Evolutionary conservation across 2,113 vertebrate species (phyloP), one percentile per base, ranked within the genome.

Genomic region (Tupaia tana): DNA sequence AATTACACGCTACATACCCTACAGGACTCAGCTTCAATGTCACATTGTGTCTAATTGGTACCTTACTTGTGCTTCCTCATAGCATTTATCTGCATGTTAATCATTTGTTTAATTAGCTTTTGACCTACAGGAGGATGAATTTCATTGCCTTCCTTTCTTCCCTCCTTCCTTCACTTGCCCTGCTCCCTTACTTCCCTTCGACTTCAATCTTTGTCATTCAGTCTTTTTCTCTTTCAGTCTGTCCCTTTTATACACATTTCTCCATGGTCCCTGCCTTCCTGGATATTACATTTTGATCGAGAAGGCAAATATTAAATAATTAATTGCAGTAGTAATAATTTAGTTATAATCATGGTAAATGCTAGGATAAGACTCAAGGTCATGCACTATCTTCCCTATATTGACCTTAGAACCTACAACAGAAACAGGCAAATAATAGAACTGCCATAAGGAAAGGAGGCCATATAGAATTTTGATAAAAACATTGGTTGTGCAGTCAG

Each of bases 221-320:
- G 13, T 43, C 84, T 88, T 59, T 74, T 27, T 64, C 59, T 7
- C 52, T 89, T 93, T 82, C 16, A 11, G 9, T 69, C 52, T 82
- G 6, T 67, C n/a, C 43, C 86, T 70, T 70, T 78, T 9, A 77
- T 67, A 75, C 74, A n/a, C 64, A 86, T 59, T 90, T 89, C 52
- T 22, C 27, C 19, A 58, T 52, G 16, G 2, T 79, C 31, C 8
- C 18, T 59, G 16, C 1, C 18, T 8, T 93, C 22, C 3, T 86
- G 31, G 3, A 75, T n/a, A 89, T 64, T 67, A 82, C 9, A 86
- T 88, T 96, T 93, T 93, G 75, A 95, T 9, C 86, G 22, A 27
- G 19, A 89, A 91, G 5, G 24, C 5, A 69, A 9, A 75, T 66
- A 31, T 70, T 75, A 96, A 96, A 54, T 6, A 34, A 86, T 66